Percentiles rank a stretch among this genome's conserved stretches.
These are phyloP conservation scores for Rhopalosiphum padi DNA, from an alignment of 1,140 invertebrate species.

Conservation along the genomic window DNA sequence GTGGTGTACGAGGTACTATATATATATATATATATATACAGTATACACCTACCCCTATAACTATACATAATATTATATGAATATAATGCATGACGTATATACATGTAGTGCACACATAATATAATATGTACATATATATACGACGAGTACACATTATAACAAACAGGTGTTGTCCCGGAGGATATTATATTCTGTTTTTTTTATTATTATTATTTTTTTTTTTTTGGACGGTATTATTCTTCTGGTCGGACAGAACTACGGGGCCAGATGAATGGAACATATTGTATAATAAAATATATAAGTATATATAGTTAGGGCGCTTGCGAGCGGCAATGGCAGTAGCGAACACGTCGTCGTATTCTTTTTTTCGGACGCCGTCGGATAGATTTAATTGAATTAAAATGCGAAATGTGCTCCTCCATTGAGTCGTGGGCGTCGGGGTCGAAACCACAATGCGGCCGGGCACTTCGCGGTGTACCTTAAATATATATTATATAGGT, in stretches of 20 bases:
- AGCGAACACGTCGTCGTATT: neutral
- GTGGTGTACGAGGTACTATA: neutral
- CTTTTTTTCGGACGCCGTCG: conserved; percentile 38
- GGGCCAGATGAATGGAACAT: conserved; percentile 2
- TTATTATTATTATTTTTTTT: neutral
- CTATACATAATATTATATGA: neutral
- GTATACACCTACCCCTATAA: neutral
- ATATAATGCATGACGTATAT: neutral
- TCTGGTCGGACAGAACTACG: neutral
- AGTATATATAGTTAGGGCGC: neutral
- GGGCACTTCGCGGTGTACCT: neutral
- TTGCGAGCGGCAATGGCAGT: neutral
- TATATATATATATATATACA: neutral
- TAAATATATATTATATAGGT: conserved; percentile 22
- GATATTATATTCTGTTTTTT: conserved; percentile 16
- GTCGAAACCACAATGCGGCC: conserved; percentile 53
- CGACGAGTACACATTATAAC: neutral
- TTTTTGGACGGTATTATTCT: conserved; percentile 24
- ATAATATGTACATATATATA: neutral
- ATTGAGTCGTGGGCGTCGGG: conserved; percentile 49
- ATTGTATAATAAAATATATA: conserved; percentile 6
- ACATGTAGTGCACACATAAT: neutral
- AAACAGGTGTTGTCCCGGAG: conserved; percentile 32
- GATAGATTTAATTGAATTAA: conserved; percentile 58
- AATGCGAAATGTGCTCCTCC: conserved; percentile 34